Base-by-base conservation (phyloP, 2,888 invertebrate genomes). In the Campaea margaritaria region DNA sequence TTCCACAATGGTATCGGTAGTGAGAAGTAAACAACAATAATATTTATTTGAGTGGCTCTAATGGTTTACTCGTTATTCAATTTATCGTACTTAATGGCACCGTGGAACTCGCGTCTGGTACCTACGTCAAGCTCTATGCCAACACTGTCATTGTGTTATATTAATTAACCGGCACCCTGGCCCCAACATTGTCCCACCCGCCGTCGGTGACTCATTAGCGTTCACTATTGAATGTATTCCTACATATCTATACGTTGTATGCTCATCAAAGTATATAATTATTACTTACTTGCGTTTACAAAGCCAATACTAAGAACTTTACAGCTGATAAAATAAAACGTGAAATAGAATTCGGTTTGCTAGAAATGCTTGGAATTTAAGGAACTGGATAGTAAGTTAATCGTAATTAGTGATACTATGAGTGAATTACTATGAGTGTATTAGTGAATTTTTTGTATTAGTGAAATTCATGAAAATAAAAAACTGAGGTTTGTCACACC, bases 61-160 rank as follows among this genome's bases (percentile, higher is more conserved):
- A 59, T 60, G 59, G 64, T 60, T 62, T 63, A 42, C 51, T 44
- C 64, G 50, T 61, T 66, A 65, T 65, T 67, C 64, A 65, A 70
- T 72, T 68, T 69, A 54, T 68, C 68, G 49, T 50, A 55, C 2
- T 58, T 73, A 72, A 74, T 68, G 59, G 66, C 49, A 58, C 58
- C 63, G 59, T 59, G 64, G 51, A 65, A 60, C 56, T 65, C 53
- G 65, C 58, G 62, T 54, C 57, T 63, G 58, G 45, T 61, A 63
- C 63, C 58, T 62, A 53, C 62, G 57, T 61, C 60, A 60, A 64
- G 53, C 59, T 65, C 55, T 62, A 59, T 54, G 54, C 64, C 66
- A 54, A 53, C 64, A 68, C 49, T 60, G 51, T 65, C 64, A 69
- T 68, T 67, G 65, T 69, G 65, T 70, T 65, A 65, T 68, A 69